Evolutionary conservation across 2,797 vertebrate genomes (phyloP), one percentile per base, ranked within the genome.

Genomic region (Anguilla obscura): DNA sequence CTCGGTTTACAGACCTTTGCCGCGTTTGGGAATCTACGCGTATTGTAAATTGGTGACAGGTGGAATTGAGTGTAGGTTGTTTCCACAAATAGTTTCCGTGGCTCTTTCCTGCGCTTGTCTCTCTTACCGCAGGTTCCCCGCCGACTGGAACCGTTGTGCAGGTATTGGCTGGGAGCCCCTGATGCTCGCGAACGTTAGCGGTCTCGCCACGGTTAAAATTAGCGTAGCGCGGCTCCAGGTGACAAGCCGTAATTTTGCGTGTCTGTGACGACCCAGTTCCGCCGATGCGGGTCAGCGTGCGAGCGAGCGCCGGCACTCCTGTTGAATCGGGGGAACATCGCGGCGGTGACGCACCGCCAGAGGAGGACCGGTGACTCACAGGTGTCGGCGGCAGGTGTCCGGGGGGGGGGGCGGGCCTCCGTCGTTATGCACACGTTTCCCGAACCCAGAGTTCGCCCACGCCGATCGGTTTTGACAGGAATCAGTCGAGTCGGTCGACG

Each of bases 11-110:
- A 52, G 66, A 52, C 40, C 54, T 18, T 52, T 76, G 48, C 69
- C 76, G 52, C 56, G 50, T 56, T 71, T 76, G 86, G 86, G 27
- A 87, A 60, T 63, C 52, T n/a, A 10, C 16, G 27, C 6, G n/a
- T 69, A 63, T 21, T 63, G 24, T 69, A 1, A 69, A 69, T 9
- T 54, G 36, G 21, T 58, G 50, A 79, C 50, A 33, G 71, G 48
- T 48, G 27, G 71, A 80, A 79, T 40, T 79, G 16, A 40, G 12
- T 45, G 36, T 79, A 50, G 21, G 10, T 0, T 50, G 45, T 50
- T 82, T 24, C 79, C 79, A n/a, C 45, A 45, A 48, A 16, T 18
- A 21, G 36, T 48, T 18, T 45, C 76, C 76, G 10, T 16, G 18
- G 74, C 16, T 79, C 74, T 21, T 21, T 79, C 27, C 33, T 6